Base-by-base conservation (phyloP, 2,888 invertebrate species). In the Thyatira batis region DNA sequence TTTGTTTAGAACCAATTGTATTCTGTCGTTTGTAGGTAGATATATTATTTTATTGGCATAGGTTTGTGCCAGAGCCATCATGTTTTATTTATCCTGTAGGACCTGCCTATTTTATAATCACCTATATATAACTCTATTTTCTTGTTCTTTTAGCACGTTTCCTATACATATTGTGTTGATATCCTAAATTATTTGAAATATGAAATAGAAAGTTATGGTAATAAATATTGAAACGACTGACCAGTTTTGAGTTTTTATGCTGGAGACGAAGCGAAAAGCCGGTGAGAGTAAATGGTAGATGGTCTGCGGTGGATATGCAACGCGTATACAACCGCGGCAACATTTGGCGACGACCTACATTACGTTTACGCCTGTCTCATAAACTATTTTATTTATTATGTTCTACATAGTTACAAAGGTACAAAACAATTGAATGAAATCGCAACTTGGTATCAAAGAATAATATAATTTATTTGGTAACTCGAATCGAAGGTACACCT, bases 281-380 rank as follows among this genome's bases (percentile, higher is more conserved):
- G 3, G 17, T 48, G 48, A 17, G 48, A 17, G 10, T 13, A 17
- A 4, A 28, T 48, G n/a, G 48, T 48, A 48, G 17, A 10, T 46
- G 10, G 11, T 20, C 17, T 48, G 48, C 13, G 43, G 43, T 27
- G 20, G 20, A 27, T 53, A 58, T 65, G 63, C 61, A 63, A 60
- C 57, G 56, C 52, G 56, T 58, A 55, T 51, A 53, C 60, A 52
- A 60, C 54, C 50, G 63, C 52, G 63, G 71, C 50, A 62, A 61
- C 72, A 72, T 65, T 71, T 71, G 72, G 60, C 21, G 49, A 13
- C 33, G 49, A 45, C 51, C 49, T 58, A 58, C 61, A 52, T 60
- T 52, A 61, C 39, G 45, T 55, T 46, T 45, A 44, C 49, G 20
- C 39, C 49, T 27, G n/a, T 9, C 48, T 48, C 48, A 20, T 48